phyloP scores from a whole-genome alignment of 1,140 invertebrate genomes.

The Hylaeus anthracinus region DNA sequence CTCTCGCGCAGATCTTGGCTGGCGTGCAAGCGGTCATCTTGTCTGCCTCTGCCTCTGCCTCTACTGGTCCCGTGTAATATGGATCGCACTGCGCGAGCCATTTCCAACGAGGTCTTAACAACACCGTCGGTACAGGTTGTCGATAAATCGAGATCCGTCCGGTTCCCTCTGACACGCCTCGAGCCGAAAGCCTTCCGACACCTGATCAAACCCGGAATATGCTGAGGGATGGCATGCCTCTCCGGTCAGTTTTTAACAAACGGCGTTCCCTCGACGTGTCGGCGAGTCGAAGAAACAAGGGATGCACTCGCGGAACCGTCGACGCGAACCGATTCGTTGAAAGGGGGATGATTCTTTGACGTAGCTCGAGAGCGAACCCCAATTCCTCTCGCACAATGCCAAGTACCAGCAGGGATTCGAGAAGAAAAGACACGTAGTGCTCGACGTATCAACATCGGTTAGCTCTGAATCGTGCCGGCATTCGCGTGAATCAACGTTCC shows the following conservation, averaged over 20 bases:
- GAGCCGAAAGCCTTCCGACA: conserved; percentile 58
- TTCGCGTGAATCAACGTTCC: conserved; percentile 15
- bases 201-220: conserved; percentile 25
- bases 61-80: conserved; percentile 68
- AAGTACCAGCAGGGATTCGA: neutral
- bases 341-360: conserved; percentile 46
- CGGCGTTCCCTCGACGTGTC: too few species aligned
- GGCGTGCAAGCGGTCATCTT: conserved; percentile 66
- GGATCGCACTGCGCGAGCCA: conserved; percentile 70
- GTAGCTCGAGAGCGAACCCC: neutral
- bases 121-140: conserved; percentile 75
- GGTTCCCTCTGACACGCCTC: conserved; percentile 69
- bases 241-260: too few species aligned
- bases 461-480: neutral
- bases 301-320: conserved; percentile 29
- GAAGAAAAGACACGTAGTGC: conserved; percentile 13
- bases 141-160: conserved; percentile 77
- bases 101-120: conserved; percentile 68
- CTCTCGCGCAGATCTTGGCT: conserved; percentile 66
- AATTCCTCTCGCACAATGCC: neutral
- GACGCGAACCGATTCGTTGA: conserved; percentile 37
- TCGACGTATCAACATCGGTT: conserved; percentile 15
- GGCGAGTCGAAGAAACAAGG: conserved; percentile 10
- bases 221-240: too few species aligned
- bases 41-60: conserved; percentile 56